These are phyloP conservation scores for Muricea muricata DNA, from an alignment of 92 coral and sea anemone species.

Conservation along the genomic window DNA sequence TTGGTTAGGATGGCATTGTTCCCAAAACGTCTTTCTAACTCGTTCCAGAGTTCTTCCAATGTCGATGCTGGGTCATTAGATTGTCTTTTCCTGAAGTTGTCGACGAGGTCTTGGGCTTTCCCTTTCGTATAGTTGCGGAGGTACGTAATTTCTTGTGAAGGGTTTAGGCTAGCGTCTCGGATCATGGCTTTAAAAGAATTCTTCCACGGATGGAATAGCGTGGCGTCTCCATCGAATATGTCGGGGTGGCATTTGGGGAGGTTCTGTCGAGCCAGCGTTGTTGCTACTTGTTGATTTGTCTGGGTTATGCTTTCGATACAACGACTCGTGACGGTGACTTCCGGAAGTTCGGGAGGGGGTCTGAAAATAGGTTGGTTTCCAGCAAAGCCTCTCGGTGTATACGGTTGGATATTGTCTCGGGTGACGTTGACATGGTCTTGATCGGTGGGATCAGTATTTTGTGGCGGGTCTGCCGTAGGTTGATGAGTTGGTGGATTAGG, in stretches of 20 bases:
- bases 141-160: conserved; percentile 40
- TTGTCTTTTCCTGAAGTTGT: conserved; percentile 52
- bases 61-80: conserved; percentile 39
- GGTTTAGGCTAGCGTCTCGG: conserved; percentile 55
- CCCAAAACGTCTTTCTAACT: conserved; percentile 60
- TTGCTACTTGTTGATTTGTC: conserved; percentile 28
- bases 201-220: conserved; percentile 74
- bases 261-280: conserved; percentile 43
- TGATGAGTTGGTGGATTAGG: too few species aligned
- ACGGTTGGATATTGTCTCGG: background rate
- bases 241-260: conserved; percentile 65
- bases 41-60: conserved; percentile 54
- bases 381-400: conserved; percentile 2
- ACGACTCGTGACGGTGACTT: background rate
- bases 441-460: background rate
- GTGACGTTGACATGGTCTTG: background rate
- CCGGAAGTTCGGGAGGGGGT: background rate
- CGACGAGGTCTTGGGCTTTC: conserved; percentile 47
- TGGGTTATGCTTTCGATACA: conserved; percentile 30
- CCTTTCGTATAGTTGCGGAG: conserved; percentile 53
- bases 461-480: too few species aligned
- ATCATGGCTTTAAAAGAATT: conserved; percentile 69
- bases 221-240: conserved; percentile 45
- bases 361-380: background rate
- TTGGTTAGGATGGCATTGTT: background rate